These are phyloP conservation scores for Epirrita christyi DNA, from an alignment of 2,888 invertebrate species.

Conservation along the genomic window DNA sequence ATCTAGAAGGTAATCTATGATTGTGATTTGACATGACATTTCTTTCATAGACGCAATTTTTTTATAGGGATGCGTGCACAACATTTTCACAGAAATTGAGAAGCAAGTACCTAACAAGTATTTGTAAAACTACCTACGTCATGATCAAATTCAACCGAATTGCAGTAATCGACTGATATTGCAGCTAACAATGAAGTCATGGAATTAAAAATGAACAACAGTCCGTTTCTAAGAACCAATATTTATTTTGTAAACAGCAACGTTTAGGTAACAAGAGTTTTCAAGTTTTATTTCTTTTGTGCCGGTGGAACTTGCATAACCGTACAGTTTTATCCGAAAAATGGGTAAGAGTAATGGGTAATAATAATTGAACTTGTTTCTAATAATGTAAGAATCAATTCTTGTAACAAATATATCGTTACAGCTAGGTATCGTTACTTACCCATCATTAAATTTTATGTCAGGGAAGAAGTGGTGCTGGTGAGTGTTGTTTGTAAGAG, in stretches of 20 bases:
- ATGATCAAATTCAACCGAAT: conserved; percentile 2
- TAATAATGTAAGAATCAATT: too few relatives aligned
- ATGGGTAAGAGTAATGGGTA: conserved; percentile 1
- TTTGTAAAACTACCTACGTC: not conserved
- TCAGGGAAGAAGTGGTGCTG: too few relatives aligned
- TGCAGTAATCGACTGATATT: not conserved
- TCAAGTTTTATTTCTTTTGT: conserved; percentile 26
- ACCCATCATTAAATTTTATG: too few relatives aligned
- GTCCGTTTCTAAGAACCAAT: conserved; percentile 29
- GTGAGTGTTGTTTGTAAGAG: too few relatives aligned
- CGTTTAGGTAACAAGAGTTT: not conserved
- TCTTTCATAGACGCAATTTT: too few relatives aligned
- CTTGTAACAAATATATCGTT: too few relatives aligned
- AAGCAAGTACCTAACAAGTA: not conserved
- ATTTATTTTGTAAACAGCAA: conserved; percentile 9
- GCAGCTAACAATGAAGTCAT: conserved; percentile 11
- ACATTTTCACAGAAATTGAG: conserved; percentile 4
- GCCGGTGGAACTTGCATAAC: conserved; percentile 11
- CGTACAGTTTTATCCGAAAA: not conserved
- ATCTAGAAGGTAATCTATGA: too few relatives aligned
- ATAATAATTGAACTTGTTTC: not conserved
- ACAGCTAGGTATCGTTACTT: too few relatives aligned
- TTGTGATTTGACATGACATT: too few relatives aligned
- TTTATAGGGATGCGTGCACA: conserved; percentile 13
- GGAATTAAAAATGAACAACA: conserved; percentile 31